Evolutionary conservation across 2,888 invertebrate species (phyloP).

Genomic region (Plebejus melissa): DNA sequence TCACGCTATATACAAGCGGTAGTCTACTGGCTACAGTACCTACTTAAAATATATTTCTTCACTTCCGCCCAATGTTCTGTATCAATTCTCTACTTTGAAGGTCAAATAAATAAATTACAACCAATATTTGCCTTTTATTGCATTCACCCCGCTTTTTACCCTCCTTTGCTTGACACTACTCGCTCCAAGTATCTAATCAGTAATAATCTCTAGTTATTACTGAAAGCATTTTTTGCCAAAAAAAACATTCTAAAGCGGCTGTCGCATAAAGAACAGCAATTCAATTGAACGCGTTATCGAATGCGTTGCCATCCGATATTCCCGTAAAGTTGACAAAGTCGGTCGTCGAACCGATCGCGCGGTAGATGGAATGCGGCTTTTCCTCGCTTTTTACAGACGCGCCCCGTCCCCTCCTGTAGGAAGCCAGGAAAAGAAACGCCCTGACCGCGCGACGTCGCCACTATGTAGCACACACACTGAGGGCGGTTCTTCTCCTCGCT

Average conservation of each 20-base stretch:
- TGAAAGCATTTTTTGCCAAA: no score
- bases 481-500: constrained; percentile 71
- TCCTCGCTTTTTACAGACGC: constrained; percentile 67
- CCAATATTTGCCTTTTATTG: not conserved
- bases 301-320: not conserved
- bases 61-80: constrained; percentile 8
- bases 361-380: constrained; percentile 56
- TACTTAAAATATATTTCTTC: not conserved
- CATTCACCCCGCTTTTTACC: not conserved
- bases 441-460: constrained; percentile 42
- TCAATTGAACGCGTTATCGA: not conserved
- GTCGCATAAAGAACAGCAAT: not conserved
- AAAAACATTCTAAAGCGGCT: not conserved
- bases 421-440: constrained; percentile 77
- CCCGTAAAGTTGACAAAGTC: not conserved
- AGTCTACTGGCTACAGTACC: not conserved
- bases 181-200: not conserved
- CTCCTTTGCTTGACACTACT: not conserved
- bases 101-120: constrained; percentile 13
- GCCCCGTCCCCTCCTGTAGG: constrained; percentile 54
- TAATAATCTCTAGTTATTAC: no score
- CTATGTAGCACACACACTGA: constrained; percentile 40
- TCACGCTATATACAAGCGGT: not conserved
- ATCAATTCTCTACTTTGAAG: constrained; percentile 2
- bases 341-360: not conserved